Conservation (phyloP, 2,797 vertebrate species). For the Cynopterus sphinx region DNA sequence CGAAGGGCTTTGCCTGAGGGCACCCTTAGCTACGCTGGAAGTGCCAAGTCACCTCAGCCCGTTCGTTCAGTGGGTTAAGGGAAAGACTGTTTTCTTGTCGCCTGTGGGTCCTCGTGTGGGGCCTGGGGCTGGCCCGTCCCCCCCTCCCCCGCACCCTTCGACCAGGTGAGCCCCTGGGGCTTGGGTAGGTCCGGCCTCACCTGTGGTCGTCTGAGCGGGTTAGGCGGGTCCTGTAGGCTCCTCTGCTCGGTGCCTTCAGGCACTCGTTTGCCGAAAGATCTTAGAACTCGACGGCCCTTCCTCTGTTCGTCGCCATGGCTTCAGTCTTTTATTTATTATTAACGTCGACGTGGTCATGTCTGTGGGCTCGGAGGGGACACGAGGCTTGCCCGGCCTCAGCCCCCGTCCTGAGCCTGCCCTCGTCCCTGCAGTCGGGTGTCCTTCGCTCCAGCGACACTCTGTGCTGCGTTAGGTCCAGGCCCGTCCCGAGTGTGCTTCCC, state of each 20-base stretch:
- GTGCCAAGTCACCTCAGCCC: neutral
- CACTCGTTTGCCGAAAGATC: neutral
- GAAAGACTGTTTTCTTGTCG: neutral
- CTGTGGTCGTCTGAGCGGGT: neutral
- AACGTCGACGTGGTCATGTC: neutral
- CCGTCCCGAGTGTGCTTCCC: neutral
- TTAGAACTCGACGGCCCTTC: neutral
- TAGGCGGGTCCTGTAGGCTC: neutral
- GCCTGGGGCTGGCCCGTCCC: neutral
- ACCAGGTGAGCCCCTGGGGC: neutral
- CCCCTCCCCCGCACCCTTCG: neutral
- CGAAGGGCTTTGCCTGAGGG: neutral
- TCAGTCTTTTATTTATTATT: neutral
- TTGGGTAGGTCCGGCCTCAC: neutral
- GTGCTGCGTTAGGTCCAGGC: neutral
- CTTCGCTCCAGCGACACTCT: neutral
- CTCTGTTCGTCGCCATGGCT: neutral
- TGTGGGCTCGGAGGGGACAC: neutral
- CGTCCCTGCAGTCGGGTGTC: too few species aligned
- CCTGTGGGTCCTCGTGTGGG: neutral
- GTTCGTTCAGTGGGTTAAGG: neutral
- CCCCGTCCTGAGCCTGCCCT: too few species aligned
- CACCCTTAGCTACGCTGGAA: neutral
- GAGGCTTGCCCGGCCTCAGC: too few species aligned
- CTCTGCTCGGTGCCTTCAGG: neutral